Evolutionary conservation across 2,113 vertebrate species (phyloP), one percentile per base, ranked within the genome.

Genomic region (Trematomus loennbergii): DNA sequence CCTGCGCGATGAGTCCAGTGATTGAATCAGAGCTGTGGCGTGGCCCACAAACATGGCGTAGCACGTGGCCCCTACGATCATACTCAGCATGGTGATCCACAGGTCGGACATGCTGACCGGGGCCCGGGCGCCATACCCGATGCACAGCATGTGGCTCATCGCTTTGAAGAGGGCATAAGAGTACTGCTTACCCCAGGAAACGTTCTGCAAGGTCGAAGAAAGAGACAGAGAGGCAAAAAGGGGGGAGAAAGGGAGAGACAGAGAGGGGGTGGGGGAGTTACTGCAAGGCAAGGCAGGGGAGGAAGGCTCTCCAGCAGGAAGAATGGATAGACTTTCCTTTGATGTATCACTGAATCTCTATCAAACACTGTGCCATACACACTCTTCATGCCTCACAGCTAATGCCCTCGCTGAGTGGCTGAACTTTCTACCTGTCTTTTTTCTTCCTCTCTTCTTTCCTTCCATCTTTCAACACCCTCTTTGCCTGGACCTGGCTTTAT

Each of bases 31-130:
- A 67, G 98, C 98, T 0, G 98, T 99, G 72, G 98, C 98, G 0
- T 99, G 98, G 49, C 98, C 98, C 7, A 99, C 98, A 75, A 99
- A 99, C 98, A 99, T 99, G 90, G 98, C 98, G 4, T 99, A 99
- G 89, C 98, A 99, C 7, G 98, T 99, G 45, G 98, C 98, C 1
- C 98, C 98, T 17, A 99, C 98, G 0, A 99, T 99, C 98, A 99
- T 99, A 53, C 98, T 99, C 75, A 99, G 87, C 97, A 99, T 99
- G 59, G 98, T 99, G 85, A 99, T 98, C 98, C 98, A 99, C 80
- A 99, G 96, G 93, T 99, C 98, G 0, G 98, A 99, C 98, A 99
- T 99, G 94, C 97, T 99, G 86, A 98, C 97, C 0, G 98, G 98
- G 1, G 98, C 98, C 0, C 97, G 96, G 61, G 98, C 97, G 1